phyloP scores from a whole-genome alignment of 1,140 invertebrate species.

The Brachionus angularis region DNA sequence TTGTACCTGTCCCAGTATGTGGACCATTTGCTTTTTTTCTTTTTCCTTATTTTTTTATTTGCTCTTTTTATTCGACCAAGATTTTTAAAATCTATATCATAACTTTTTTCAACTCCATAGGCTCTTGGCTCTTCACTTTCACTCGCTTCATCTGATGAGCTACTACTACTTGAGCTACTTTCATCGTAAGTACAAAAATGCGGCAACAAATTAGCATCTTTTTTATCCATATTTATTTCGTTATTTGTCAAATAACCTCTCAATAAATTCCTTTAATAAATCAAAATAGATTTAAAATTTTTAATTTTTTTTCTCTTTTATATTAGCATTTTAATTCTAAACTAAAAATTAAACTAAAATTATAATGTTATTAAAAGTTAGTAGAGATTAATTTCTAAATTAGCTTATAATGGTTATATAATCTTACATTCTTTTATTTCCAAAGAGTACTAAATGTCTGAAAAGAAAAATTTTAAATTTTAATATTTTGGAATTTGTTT shows the following conservation, averaged over 20 bases:
- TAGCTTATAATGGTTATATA: too few relatives aligned
- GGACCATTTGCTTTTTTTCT: constrained; percentile 12
- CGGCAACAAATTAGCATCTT: constrained; percentile 28
- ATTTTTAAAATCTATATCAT: constrained; percentile 7
- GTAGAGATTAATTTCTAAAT: too few relatives aligned
- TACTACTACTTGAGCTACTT: constrained; percentile 35
- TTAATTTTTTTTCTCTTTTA: too few relatives aligned
- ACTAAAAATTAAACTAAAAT: too few relatives aligned
- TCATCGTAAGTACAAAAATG: constrained; percentile 8
- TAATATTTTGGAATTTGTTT: too few relatives aligned
- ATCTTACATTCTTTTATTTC: not conserved
- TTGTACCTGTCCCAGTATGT: constrained; percentile 36
- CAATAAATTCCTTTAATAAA: constrained; percentile 31
- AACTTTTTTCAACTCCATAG: not conserved
- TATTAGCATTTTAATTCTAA: too few relatives aligned
- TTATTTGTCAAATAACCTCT: constrained; percentile 39
- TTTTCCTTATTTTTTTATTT: not conserved
- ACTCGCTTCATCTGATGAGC: constrained; percentile 1
- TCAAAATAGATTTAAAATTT: not conserved
- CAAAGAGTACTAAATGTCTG: not conserved
- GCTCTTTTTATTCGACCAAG: too few relatives aligned
- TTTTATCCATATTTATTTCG: constrained; percentile 41
- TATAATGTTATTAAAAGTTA: too few relatives aligned
- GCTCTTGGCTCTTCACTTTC: not conserved
- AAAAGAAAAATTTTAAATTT: not conserved